These are phyloP conservation scores for Vesta saturnalis DNA, from an alignment of 2,888 invertebrate species.

Conservation along the genomic window DNA sequence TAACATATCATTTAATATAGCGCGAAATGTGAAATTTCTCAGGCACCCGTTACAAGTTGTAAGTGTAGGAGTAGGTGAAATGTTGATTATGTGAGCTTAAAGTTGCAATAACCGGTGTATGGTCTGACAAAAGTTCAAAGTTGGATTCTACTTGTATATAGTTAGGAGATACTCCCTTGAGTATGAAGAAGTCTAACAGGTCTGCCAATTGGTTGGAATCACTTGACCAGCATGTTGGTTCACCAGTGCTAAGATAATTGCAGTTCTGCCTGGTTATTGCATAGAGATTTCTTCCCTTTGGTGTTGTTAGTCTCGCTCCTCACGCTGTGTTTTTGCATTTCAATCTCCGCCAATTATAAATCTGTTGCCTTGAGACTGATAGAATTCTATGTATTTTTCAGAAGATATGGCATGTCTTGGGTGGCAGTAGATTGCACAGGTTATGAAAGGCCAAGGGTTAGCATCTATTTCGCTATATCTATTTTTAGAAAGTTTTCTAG, in stretches of 20 bases:
- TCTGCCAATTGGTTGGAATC: background rate
- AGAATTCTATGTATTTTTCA: background rate
- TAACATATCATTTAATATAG: too few relatives aligned
- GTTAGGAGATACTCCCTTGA: background rate
- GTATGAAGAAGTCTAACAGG: too few relatives aligned
- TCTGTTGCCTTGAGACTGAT: too few relatives aligned
- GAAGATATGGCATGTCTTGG: background rate
- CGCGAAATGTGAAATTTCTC: too few relatives aligned
- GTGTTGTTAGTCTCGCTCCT: background rate
- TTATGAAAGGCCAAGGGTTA: background rate
- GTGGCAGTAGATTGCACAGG: background rate
- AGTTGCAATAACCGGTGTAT: background rate
- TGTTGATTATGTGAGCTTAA: background rate
- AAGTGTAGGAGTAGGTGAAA: background rate
- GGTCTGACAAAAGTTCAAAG: background rate
- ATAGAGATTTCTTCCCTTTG: conserved; percentile 9
- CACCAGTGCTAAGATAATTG: background rate
- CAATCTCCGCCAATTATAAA: background rate
- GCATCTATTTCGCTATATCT: background rate
- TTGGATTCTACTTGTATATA: background rate
- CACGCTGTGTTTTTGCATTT: background rate
- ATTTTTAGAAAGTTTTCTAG: background rate
- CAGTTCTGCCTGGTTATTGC: conserved; percentile 3
- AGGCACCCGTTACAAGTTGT: too few relatives aligned
- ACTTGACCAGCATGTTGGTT: background rate